Base-by-base conservation (phyloP, 2,888 invertebrate genomes). In the Coelinius sp. region DNA sequence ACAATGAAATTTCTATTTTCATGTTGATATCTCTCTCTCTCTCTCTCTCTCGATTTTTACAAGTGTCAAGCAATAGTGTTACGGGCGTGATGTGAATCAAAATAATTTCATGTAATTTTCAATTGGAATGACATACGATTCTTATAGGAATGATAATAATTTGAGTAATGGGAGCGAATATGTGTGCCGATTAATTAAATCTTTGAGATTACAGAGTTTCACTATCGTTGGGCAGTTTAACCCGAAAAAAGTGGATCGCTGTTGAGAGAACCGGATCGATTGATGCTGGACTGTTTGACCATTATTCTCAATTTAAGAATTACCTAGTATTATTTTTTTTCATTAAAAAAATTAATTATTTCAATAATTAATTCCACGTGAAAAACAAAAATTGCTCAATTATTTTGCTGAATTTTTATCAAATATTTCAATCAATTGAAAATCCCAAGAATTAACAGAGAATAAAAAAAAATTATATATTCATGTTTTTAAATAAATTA, bases 1-100 rank as follows among this genome's bases (percentile, higher is more conserved):
- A 77, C 81, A 76, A 75, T 77, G 78, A 79, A 79, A 81, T 80
- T 80, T 41, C 63, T 49, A 44, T 25, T 64, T 25, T 20, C 25
- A 64, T 44, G 12, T 24, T 44, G 6, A n/a, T 25, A 20, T 17
- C 14, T 59, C 20, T 35, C 31, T 14, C 14, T 59, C 31, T 12
- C 12, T 35, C 14, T 62, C 12, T 35, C 14, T 35, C 20, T 24
- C 25, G 7, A 12, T 17, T 20, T 49, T 49, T 17, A 66, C 66
- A 52, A 66, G 52, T 59, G 59, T 59, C 59, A 59, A 59, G 59
- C 31, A 53, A 53, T 53, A 59, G 59, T 59, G 59, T 59, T 35
- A 59, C 59, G 31, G 31, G 35, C 59, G 31, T 59, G 59, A 31
- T 17, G 2, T 59, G 59, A 59, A 8, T 59, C 59, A 17, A 49